Conservation (phyloP, 2,888 invertebrate species). For the Odontothrips loti region DNA sequence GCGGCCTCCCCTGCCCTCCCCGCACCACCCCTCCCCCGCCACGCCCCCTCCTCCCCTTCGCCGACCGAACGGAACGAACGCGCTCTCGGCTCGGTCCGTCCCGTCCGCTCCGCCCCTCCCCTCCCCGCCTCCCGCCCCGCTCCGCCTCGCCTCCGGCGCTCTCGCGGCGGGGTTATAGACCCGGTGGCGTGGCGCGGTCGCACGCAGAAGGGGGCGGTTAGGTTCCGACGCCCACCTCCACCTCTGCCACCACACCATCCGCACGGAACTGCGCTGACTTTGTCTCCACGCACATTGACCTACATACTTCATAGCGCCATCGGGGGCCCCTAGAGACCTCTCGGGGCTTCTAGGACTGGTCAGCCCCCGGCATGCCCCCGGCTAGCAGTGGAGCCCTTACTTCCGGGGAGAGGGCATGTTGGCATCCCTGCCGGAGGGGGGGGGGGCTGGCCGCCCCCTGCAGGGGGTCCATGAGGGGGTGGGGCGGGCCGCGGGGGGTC, state of each 20-base stretch:
- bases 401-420: too few species aligned
- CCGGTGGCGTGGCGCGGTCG: neutral
- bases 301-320: too few species aligned
- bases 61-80: too few species aligned
- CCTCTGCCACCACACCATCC: too few species aligned
- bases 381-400: too few species aligned
- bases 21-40: neutral
- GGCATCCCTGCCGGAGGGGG: neutral
- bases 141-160: neutral
- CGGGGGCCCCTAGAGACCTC: too few species aligned
- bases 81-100: neutral
- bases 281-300: neutral
- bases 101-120: neutral
- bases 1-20: too few species aligned
- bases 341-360: too few species aligned
- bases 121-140: neutral
- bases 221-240: too few species aligned
- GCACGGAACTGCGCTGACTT: too few species aligned
- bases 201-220: neutral
- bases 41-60: neutral
- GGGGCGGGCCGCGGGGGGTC: too few species aligned
- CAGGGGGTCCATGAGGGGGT: neutral
- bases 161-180: conserved; percentile 13
- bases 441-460: neutral
- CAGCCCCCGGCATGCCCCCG: too few species aligned